phyloP scores from a whole-genome alignment of 2,113 vertebrate genomes.

The Raja brachyura region DNA sequence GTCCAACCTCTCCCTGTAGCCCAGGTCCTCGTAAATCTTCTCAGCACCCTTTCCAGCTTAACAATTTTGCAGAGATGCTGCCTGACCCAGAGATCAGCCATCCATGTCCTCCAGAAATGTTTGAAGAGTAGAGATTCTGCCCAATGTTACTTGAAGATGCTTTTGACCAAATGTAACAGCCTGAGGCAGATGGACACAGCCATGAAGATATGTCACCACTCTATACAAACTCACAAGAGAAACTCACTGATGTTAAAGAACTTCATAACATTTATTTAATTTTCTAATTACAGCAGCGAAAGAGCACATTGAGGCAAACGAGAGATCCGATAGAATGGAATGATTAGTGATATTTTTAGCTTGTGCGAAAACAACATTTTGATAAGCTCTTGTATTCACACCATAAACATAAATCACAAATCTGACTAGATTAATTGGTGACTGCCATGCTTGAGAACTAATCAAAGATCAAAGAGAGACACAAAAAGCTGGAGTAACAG shows the following conservation, averaged over 20 bases:
- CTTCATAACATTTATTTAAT: neutral
- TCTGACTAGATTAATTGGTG: neutral
- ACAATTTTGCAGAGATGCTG: no score
- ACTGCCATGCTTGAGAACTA: neutral
- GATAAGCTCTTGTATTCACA: neutral
- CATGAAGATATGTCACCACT: no score
- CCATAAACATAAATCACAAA: neutral
- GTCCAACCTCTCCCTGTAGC: no score
- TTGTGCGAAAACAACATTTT: neutral
- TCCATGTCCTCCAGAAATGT: no score
- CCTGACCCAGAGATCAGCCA: no score
- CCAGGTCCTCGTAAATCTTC: no score
- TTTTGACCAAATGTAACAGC: no score
- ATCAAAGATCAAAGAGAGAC: neutral
- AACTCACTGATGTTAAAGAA: neutral
- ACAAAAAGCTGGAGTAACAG: no score
- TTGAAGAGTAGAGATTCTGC: no score
- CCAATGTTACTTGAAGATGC: no score
- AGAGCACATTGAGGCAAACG: neutral
- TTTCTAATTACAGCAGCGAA: neutral
- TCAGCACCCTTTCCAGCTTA: no score
- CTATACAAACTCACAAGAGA: neutral
- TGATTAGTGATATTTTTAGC: neutral
- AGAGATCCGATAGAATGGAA: neutral
- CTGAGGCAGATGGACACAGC: no score